Evolutionary conservation across 2,797 vertebrate species (phyloP).

Genomic region (Balearica regulorum): DNA sequence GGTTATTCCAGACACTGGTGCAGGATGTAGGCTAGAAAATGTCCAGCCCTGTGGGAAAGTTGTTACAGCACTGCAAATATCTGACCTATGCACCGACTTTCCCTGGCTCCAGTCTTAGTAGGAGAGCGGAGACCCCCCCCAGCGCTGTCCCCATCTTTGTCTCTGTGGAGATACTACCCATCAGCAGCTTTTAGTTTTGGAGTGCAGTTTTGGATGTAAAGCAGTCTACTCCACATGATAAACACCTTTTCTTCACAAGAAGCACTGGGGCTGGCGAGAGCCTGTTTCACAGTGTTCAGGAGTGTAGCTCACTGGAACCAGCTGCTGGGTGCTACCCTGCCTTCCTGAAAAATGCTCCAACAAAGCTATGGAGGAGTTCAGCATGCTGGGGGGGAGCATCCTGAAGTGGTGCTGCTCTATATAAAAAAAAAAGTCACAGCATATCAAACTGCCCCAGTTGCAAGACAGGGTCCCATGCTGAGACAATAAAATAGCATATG

Average conservation of each 20-base stretch:
- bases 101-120: neutral
- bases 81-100: neutral
- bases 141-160: neutral
- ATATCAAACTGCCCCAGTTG: neutral
- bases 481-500: neutral
- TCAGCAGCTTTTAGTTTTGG: neutral
- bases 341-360: neutral
- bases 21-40: neutral
- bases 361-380: neutral
- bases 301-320: neutral
- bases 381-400: neutral
- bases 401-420: neutral
- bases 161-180: neutral
- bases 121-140: neutral
- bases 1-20: neutral
- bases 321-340: neutral
- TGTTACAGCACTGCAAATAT: neutral
- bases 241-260: neutral
- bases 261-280: neutral
- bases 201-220: neutral
- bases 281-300: neutral
- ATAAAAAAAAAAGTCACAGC: neutral
- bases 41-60: neutral
- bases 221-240: neutral
- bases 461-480: neutral